Evolutionary conservation across 2,888 invertebrate genomes (phyloP), one percentile per base, ranked within the genome.

Genomic region (Pammene aurita): DNA sequence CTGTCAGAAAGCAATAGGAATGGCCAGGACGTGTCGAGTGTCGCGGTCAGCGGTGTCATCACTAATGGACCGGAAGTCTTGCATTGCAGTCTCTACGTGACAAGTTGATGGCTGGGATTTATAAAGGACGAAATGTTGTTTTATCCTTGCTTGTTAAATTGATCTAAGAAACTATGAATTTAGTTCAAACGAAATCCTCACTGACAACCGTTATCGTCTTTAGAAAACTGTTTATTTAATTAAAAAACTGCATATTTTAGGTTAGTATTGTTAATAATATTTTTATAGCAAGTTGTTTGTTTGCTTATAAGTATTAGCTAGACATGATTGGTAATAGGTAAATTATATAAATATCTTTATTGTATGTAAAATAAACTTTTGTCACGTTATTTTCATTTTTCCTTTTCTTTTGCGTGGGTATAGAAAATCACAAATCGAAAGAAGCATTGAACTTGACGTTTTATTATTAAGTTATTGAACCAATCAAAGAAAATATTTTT

Each of bases 401-500:
- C 26, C n/a, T 14, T 46, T 7, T 0, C 46, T 14, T 46, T 46
- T 14, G n/a, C 5, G 6, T 0, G 46, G 7, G 14, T 14, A 46
- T 7, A 46, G 7, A 46, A 46, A 50, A 48, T 46, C 34, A 38
- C 34, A 64, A 62, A 62, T 55, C 42, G 26, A 57, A 50, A 54
- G 57, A 18, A 54, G 64, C 38, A 58, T 16, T 52, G 14, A 67
- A 56, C 18, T 63, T 63, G 42, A 18, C 34, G 50, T 67, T 63
- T 18, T 57, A 68, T 63, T 35, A 68, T 52, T 58, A 68, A 64
- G 63, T 68, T 62, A 61, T 62, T 58, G 46, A 68, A 52, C 44
- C 38, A 64, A 68, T 68, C 62, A 63, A 35, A 41, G 56, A 42
- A 67, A 67, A 70, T 66, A 67, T 61, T 66, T n/a, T 73, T 65